Percentiles rank a stretch among this genome's conserved stretches.
Conservation (phyloP, 1,140 invertebrate species). For the Conus betulinus region DNA sequence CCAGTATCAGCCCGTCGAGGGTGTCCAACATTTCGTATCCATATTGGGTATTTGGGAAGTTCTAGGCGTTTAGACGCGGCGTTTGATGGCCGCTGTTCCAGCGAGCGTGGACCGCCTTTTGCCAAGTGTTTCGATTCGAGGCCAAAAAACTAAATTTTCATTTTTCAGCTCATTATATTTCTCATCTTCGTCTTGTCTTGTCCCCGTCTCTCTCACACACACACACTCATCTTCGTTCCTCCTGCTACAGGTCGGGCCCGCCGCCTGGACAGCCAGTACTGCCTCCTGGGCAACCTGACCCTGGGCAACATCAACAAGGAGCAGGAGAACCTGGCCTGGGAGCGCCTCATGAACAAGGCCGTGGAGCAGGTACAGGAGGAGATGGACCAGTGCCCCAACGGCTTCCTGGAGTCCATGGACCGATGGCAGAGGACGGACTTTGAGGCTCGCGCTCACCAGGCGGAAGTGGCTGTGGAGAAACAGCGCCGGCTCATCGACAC, state of each 20-base stretch:
- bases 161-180: no score
- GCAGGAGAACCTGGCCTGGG: constrained; percentile 31
- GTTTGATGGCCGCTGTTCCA: no score
- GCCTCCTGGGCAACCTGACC: background rate
- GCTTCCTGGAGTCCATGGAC: constrained; percentile 1
- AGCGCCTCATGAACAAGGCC: constrained; percentile 24
- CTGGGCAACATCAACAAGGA: constrained; percentile 12
- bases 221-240: no score
- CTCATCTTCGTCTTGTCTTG: no score
- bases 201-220: no score
- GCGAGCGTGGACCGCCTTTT: no score
- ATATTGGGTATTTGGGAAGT: no score
- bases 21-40: no score
- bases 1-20: no score
- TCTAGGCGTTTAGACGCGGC: no score
- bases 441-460: background rate
- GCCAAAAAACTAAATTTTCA: no score
- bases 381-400: constrained; percentile 27
- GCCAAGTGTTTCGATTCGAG: no score
- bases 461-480: background rate
- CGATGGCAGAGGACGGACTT: background rate
- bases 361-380: background rate
- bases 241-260: constrained; percentile 13
- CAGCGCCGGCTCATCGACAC: background rate
- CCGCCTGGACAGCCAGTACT: constrained; percentile 31